Percentiles rank a stretch among this genome's conserved stretches.
Evolutionary conservation across 1,140 invertebrate species (phyloP).

Genomic region (Oscheius sp.): DNA sequence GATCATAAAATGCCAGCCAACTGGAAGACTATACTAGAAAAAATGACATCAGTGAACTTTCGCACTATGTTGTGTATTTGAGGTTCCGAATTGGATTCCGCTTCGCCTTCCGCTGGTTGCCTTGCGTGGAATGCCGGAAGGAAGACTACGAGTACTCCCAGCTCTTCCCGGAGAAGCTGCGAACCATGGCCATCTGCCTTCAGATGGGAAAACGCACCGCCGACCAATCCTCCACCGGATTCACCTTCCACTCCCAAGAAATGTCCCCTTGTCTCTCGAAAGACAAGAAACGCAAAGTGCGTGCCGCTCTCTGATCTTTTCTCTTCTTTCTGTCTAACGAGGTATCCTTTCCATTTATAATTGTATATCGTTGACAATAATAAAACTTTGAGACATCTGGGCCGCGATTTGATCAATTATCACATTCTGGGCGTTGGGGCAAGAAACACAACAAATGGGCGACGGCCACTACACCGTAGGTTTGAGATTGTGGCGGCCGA

Average conservation of each 20-base stretch:
- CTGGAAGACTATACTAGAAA: no score
- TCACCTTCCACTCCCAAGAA: not conserved
- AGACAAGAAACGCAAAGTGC: not conserved
- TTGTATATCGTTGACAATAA: not conserved
- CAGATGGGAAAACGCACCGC: constrained; percentile 10
- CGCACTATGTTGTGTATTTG: no score
- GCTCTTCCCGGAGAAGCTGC: constrained; percentile 30
- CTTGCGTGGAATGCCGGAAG: constrained; percentile 62
- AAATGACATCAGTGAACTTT: no score
- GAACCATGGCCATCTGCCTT: constrained; percentile 27
- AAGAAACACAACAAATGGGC: no score
- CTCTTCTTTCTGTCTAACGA: not conserved
- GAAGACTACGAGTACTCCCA: constrained; percentile 38
- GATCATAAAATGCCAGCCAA: no score
- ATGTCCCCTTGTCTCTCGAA: not conserved
- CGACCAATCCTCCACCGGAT: not conserved
- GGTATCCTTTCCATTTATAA: not conserved
- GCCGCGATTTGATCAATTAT: no score
- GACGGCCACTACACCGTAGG: no score
- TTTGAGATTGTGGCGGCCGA: no score
- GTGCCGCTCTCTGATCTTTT: not conserved
- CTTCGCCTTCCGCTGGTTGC: constrained; percentile 79
- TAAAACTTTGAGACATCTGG: no score
- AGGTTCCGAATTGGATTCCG: constrained; percentile 84
- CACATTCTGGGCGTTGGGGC: not conserved